Evolutionary conservation across 2,888 invertebrate genomes (phyloP).

Genomic region (Dynastes grantii): DNA sequence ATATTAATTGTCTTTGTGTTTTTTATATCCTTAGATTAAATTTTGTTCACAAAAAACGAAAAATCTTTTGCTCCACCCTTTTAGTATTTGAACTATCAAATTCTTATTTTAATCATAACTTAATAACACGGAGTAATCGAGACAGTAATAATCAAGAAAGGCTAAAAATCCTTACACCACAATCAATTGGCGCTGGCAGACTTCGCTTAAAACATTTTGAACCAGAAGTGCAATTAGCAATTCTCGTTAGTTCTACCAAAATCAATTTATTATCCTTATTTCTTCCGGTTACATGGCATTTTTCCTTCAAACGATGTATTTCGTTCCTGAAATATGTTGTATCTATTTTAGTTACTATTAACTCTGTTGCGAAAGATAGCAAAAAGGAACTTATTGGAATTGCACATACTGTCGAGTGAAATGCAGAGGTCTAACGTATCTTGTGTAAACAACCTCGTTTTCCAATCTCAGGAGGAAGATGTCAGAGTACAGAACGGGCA

Average conservation of each 20-base stretch:
- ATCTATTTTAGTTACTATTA: constrained; percentile 1
- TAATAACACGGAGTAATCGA: no score
- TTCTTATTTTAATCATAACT: no score
- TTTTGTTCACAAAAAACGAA: no score
- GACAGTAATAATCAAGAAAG: no score
- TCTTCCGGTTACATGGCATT: constrained; percentile 78
- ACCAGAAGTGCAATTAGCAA: constrained; percentile 72
- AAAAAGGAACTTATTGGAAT: constrained; percentile 48
- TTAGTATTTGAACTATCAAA: no score
- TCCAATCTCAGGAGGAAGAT: constrained; percentile 78
- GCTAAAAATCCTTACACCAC: constrained; percentile 52
- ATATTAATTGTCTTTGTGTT: no score
- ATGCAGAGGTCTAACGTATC: constrained; percentile 79
- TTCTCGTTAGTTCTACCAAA: constrained; percentile 72
- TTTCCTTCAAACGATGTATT: constrained; percentile 61
- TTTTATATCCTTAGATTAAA: no score
- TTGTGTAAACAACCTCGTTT: constrained; percentile 74
- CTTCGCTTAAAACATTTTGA: constrained; percentile 74
- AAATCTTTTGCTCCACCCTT: no score
- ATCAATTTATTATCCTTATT: constrained; percentile 72
- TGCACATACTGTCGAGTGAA: constrained; percentile 53
- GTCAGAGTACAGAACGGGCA: constrained; percentile 74
- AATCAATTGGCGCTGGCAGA: constrained; percentile 46
- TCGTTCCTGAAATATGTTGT: constrained; percentile 42
- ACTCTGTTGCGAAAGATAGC: constrained; percentile 65